Percentiles rank a stretch among this genome's conserved stretches.
Conservation (phyloP, 2,888 invertebrate genomes). For the Apotomis turbidana region DNA sequence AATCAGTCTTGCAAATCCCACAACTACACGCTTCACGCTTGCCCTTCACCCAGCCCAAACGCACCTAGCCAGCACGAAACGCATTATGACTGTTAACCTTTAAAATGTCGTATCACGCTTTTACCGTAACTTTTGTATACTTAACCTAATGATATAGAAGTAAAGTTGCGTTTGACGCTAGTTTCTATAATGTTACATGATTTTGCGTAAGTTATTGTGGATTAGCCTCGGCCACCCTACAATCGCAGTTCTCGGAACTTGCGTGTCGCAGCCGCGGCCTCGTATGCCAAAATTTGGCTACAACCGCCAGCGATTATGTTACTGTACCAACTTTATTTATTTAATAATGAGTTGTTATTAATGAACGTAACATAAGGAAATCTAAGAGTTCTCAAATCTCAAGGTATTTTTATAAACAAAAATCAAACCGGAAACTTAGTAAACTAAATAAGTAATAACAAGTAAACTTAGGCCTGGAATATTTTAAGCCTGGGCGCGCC, state of each 20-base stretch:
- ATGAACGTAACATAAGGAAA: too few species aligned
- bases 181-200: background rate
- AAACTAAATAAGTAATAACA: too few species aligned
- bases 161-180: background rate
- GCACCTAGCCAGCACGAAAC: constrained; percentile 23
- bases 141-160: background rate
- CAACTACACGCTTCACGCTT: background rate
- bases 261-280: constrained; percentile 33
- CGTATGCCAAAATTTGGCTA: constrained; percentile 31
- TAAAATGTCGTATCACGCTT: background rate
- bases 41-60: constrained; percentile 21
- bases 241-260: constrained; percentile 28
- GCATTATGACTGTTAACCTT: constrained; percentile 13
- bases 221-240: constrained; percentile 19
- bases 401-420: too few species aligned
- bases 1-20: background rate
- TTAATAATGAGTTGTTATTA: too few species aligned
- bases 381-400: too few species aligned
- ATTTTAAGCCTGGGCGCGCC: background rate
- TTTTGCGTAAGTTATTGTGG: constrained; percentile 1
- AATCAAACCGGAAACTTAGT: too few species aligned
- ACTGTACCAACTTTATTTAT: background rate
- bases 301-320: constrained; percentile 11
- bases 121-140: background rate
- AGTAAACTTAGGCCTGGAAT: too few species aligned